Conservation (phyloP, 2,888 invertebrate genomes). For the Troilus luridus region DNA sequence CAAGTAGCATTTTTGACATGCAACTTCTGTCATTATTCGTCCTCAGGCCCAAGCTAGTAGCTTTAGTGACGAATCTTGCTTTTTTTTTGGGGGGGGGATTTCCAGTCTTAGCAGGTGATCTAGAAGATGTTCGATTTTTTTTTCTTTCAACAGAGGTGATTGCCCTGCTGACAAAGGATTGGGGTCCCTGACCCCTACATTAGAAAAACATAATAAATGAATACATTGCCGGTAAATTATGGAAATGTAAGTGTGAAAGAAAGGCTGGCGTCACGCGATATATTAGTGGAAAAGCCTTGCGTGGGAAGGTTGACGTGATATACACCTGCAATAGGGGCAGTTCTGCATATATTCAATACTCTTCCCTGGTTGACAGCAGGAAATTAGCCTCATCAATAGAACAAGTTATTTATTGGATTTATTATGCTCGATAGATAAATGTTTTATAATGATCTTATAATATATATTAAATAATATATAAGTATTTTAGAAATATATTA, state of each 20-base stretch:
- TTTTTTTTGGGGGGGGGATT: neutral
- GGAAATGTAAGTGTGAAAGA: slow-evolving; percentile 3
- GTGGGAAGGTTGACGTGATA: neutral
- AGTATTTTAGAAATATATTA: no score
- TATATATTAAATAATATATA: no score
- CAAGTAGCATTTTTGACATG: no score
- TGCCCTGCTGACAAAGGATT: neutral
- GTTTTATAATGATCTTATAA: no score
- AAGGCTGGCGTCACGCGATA: neutral
- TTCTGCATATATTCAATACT: neutral
- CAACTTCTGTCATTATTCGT: no score
- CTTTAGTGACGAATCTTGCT: no score
- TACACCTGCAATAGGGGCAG: neutral
- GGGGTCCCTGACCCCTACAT: neutral
- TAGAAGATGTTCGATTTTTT: neutral
- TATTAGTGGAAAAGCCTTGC: neutral
- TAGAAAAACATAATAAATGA: neutral
- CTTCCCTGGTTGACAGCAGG: neutral
- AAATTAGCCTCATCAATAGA: neutral
- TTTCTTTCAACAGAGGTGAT: neutral
- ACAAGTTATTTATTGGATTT: neutral
- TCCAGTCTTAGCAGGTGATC: neutral
- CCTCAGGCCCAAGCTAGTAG: no score
- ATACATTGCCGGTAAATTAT: neutral
- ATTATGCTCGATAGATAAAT: no score